Evolutionary conservation across 2,888 invertebrate species (phyloP).

Genomic region (Muscina levida): DNA sequence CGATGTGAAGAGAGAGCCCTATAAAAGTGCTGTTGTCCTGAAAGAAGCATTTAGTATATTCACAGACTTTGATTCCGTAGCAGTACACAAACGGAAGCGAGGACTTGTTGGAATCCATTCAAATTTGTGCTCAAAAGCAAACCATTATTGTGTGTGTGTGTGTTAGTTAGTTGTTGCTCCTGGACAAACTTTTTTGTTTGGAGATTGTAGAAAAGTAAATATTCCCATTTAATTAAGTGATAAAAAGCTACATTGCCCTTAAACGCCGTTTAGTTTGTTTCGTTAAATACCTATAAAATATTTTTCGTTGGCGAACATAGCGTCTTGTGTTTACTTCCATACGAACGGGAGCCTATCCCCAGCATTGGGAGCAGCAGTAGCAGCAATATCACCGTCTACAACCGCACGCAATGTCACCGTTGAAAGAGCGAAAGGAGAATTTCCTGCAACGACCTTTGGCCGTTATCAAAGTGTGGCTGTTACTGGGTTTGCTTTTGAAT

Average conservation of each 20-base stretch:
- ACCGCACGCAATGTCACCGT: conserved; percentile 13
- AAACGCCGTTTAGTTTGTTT: conserved; percentile 8
- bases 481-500: conserved; percentile 76
- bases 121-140: conserved; percentile 34
- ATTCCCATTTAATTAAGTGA: conserved; percentile 38
- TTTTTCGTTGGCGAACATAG: not conserved
- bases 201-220: conserved; percentile 33
- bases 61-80: conserved; percentile 63
- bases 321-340: not conserved
- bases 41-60: conserved; percentile 69
- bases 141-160: conserved; percentile 9
- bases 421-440: conserved; percentile 16
- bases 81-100: conserved; percentile 47
- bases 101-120: conserved; percentile 32
- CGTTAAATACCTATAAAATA: not conserved
- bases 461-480: conserved; percentile 69
- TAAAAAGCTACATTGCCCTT: conserved; percentile 30
- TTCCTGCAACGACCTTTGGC: conserved; percentile 56
- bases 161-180: conserved; percentile 6
- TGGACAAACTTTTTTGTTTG: not conserved
- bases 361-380: not conserved
- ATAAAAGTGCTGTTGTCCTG: conserved; percentile 71
- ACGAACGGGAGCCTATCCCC: not conserved
- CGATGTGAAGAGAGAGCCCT: conserved; percentile 66
- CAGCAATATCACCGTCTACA: conserved; percentile 16